Evolutionary conservation across 2,888 invertebrate species (phyloP), one percentile per base, ranked within the genome.

Genomic region (Diabrotica balteata): DNA sequence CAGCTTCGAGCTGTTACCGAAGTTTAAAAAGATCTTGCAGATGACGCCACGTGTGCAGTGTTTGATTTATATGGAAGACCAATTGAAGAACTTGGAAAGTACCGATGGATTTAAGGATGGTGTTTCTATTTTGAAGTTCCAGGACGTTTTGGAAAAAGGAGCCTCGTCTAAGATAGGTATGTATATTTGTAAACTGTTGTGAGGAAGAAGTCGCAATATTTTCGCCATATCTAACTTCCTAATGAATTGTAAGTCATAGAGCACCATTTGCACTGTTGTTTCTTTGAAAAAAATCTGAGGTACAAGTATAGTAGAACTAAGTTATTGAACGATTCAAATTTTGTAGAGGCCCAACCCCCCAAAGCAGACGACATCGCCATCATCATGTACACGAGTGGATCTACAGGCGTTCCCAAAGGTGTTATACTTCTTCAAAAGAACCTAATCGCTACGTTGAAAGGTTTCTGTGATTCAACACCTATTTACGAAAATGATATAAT

Each of bases 331-430:
- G 1, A 4, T 32, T 4, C 32, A 1, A 32, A 47, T 46, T 8
- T 67, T 69, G 1, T 60, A 74, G 73, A 63, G 45, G 60, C 61
- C 10, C 42, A 43, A 17, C 87, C 89, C 7, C 94, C 96, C 2
- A 84, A 84, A 7, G 84, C 90, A 7, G 86, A 89, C 10, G 98
- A 98, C 83, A 90, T 92, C 6, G 98, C 98, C 59, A 95, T 99
- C 78, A 93, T 99, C 52, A 99, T 99, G 98, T 99, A 98, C 87
- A 99, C 98, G 3, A 97, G 96, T 76, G 98, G 98, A 7, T 97
- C 97, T 0, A 98, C 98, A 5, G 98, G 97, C 62, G 90, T 93
- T 68, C 97, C 97, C 0, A 97, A 97, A 85, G 97, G 97, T 78
- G 94, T 95, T 10, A 81, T 94, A 22, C 86, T 95, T 46, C 90